Evolutionary conservation across 2,888 invertebrate species (phyloP), one percentile per base, ranked within the genome.

Genomic region (Carcina quercana): DNA sequence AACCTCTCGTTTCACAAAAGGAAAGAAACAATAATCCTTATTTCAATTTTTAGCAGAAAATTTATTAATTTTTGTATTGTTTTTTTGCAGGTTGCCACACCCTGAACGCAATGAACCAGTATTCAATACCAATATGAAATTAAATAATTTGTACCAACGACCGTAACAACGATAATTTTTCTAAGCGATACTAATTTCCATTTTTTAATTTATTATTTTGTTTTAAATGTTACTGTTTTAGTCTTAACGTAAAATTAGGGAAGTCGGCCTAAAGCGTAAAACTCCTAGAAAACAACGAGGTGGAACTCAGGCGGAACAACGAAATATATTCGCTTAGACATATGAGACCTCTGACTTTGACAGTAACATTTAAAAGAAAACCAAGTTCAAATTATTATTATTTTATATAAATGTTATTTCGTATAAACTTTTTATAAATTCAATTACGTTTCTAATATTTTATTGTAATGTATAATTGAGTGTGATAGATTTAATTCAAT

Each of bases 31-130:
- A n/a, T n/a, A n/a, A n/a, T n/a, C n/a, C n/a, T n/a, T n/a, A n/a
- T n/a, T n/a, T n/a, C n/a, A n/a, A n/a, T n/a, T n/a, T n/a, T n/a
- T n/a, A n/a, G n/a, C n/a, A n/a, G n/a, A n/a, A n/a, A n/a, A n/a
- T n/a, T n/a, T n/a, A n/a, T n/a, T n/a, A n/a, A n/a, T n/a, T n/a
- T 24, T 8, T 12, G 12, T 24, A 6, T 24, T 24, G n/a, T 39
- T 30, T 32, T 25, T 44, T 59, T 54, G 12, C 69, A 73, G 74
- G 69, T 74, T 32, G 71, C 72, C 31, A 52, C 66, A 11, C 73
- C 72, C 6, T 74, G 53, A 64, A 37, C n/a, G n/a, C 13, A 26
- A 5, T 12, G 31, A 33, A 38, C 40, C 43, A 50, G 45, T 46
- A 51, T 52, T 53, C 20, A 11, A 20, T 35, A 38, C 6, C 10